Conservation (phyloP, 2,113 vertebrate species). For the Petrocephalus microphthalmus region DNA sequence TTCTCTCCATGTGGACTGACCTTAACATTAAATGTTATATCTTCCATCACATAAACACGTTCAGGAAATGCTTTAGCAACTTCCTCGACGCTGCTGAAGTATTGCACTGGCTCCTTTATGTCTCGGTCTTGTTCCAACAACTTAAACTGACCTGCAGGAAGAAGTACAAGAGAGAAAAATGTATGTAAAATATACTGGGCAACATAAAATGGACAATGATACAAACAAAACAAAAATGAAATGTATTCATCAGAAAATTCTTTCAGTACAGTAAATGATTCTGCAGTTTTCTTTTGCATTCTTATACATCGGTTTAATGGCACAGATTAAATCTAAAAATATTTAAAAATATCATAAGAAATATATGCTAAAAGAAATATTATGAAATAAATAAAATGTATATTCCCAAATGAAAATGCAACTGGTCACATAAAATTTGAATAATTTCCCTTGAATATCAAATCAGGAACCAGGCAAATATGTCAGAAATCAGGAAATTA, state of each 20-base stretch:
- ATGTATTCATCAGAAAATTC: not conserved
- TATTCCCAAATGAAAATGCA: not conserved
- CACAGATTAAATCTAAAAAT: not conserved
- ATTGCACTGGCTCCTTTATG: conserved; percentile 96
- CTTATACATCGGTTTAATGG: not conserved
- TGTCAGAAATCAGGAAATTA: not conserved
- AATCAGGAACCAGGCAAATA: not conserved
- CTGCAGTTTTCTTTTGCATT: not conserved
- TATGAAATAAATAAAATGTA: not conserved
- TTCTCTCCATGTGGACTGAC: conserved; percentile 53
- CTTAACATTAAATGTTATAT: conserved; percentile 99
- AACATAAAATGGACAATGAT: not conserved
- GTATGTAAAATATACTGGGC: not conserved
- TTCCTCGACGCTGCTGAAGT: conserved; percentile 97
- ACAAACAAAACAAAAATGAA: not conserved
- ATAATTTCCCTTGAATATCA: not conserved
- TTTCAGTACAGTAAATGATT: not conserved
- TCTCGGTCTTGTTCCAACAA: conserved; percentile 97
- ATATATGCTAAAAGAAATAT: not conserved
- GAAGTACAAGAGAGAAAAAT: not conserved
- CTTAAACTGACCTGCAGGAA: conserved; percentile 89
- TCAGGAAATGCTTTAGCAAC: conserved; percentile 99
- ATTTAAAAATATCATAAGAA: not conserved
- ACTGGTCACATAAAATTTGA: not conserved
- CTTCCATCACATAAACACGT: conserved; percentile 98